Evolutionary conservation across 2,113 vertebrate species (phyloP).

Genomic region (Carlito syrichta): DNA sequence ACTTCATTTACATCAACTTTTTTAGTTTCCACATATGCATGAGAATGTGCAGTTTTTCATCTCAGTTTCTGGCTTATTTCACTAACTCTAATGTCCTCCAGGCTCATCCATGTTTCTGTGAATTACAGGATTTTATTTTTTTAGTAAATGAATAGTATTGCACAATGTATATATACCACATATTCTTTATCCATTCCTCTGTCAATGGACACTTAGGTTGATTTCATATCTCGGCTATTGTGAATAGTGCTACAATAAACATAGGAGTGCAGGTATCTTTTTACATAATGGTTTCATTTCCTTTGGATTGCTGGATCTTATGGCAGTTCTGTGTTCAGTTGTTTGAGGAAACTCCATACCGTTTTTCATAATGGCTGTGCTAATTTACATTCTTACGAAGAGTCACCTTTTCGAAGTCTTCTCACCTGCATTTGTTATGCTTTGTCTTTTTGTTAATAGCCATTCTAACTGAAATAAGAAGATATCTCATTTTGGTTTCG

Average conservation of each 20-base stretch:
- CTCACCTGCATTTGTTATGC: too few species aligned
- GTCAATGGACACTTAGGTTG: neutral
- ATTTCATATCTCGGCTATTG: neutral
- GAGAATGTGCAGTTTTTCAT: neutral
- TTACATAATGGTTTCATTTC: too few species aligned
- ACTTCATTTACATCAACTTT: too few species aligned
- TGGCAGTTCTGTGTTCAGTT: neutral
- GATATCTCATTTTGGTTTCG: too few species aligned
- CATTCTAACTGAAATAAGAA: too few species aligned
- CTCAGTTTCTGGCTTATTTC: neutral
- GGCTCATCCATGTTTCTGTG: neutral
- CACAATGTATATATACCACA: neutral
- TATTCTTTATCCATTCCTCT: neutral
- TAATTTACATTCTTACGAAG: neutral
- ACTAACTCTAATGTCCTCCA: neutral
- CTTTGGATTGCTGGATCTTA: neutral
- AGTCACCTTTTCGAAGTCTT: too few species aligned
- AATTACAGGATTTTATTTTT: neutral
- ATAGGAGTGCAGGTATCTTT: neutral
- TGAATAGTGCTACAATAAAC: neutral
- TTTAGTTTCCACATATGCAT: neutral
- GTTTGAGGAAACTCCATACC: neutral
- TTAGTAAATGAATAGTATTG: neutral
- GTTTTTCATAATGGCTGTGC: neutral
- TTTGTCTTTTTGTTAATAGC: too few species aligned